phyloP scores from a whole-genome alignment of 2,113 vertebrate species.

The Camelus dromedarius region DNA sequence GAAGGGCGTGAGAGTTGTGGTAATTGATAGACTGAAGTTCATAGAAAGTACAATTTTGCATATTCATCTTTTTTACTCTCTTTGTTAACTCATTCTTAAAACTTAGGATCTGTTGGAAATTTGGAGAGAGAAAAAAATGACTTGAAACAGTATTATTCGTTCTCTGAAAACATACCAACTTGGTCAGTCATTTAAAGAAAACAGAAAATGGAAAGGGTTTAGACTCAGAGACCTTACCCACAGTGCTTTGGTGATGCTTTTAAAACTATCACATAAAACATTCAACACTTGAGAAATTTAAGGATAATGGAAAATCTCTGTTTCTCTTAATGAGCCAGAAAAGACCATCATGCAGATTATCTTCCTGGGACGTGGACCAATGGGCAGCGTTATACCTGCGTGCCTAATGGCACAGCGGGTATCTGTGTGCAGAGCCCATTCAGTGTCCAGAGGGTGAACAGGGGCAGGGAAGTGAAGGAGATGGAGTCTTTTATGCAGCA shows the following conservation, averaged over 20 bases:
- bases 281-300: slow-evolving; percentile 9
- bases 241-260: not conserved
- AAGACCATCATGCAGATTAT: not conserved
- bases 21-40: not conserved
- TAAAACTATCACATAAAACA: not conserved
- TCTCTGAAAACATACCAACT: not conserved
- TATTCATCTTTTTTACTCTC: not conserved
- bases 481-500: not conserved
- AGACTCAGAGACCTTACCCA: not conserved
- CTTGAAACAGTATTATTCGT: not conserved
- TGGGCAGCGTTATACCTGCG: not conserved
- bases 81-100: not conserved
- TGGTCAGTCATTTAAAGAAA: not conserved
- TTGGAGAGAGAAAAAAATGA: not conserved
- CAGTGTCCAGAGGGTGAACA: not conserved
- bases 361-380: not conserved
- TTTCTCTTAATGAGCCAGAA: slow-evolving; percentile 29
- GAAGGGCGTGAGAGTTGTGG: not conserved
- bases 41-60: not conserved
- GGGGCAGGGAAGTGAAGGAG: not conserved
- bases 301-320: not conserved
- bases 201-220: not conserved
- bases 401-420: not conserved
- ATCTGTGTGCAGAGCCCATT: not conserved
- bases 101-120: not conserved